These are phyloP conservation scores for Axis porcinus DNA, from an alignment of 2,113 vertebrate species.

Conservation along the genomic window DNA sequence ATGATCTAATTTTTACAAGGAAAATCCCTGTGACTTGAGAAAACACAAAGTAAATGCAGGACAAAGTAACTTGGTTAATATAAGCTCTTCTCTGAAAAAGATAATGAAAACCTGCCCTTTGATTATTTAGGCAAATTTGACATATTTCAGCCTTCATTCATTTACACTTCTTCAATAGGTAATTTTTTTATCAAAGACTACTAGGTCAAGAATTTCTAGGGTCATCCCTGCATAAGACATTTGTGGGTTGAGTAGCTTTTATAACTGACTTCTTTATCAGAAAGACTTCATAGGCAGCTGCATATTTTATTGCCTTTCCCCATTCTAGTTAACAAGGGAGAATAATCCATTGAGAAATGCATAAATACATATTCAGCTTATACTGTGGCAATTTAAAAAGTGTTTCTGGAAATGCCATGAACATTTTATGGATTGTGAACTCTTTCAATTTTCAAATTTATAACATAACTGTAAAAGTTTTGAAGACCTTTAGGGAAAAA, in stretches of 20 bases:
- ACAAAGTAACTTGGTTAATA: neutral
- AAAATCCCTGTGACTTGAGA: neutral
- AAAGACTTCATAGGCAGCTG: neutral
- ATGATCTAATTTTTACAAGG: neutral
- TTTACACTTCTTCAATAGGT: neutral
- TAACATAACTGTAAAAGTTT: slow-evolving; percentile 28
- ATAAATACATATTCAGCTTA: slow-evolving; percentile 25
- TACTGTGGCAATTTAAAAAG: neutral
- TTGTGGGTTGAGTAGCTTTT: neutral
- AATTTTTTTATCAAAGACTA: neutral
- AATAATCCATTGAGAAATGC: slow-evolving; percentile 13
- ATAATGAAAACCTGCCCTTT: neutral
- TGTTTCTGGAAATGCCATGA: slow-evolving; percentile 11
- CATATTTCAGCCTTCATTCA: neutral
- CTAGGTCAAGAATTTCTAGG: neutral
- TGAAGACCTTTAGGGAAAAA: neutral
- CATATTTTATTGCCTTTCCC: slow-evolving; percentile 45
- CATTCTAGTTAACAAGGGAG: slow-evolving; percentile 40
- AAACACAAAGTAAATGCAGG: neutral
- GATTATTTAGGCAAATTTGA: neutral
- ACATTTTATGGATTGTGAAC: slow-evolving; percentile 29
- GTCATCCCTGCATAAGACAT: neutral
- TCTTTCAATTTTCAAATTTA: slow-evolving; percentile 46
- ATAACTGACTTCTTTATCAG: slow-evolving; percentile 6
- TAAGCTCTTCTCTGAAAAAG: neutral